Evolutionary conservation across 2,888 invertebrate genomes (phyloP).

Genomic region (Cabera pusaria): DNA sequence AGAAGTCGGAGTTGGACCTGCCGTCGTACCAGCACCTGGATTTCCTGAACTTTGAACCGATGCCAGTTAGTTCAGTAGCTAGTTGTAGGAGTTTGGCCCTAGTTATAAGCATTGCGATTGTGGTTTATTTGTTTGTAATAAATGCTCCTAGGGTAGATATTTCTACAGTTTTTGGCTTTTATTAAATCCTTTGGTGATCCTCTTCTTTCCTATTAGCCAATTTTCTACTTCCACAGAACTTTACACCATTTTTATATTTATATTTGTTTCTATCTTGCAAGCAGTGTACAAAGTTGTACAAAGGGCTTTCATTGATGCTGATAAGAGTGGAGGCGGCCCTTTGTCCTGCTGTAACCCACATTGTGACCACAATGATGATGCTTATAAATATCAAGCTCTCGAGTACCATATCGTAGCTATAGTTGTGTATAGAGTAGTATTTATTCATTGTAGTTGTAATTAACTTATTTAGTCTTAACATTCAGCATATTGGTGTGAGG

Average conservation of each 20-base stretch:
- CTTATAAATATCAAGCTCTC: conserved; percentile 50
- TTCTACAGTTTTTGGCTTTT: conserved; percentile 8
- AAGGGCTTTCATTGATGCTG: conserved; percentile 2
- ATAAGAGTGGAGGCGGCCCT: background rate
- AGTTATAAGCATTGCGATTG: conserved; percentile 53
- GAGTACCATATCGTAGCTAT: conserved; percentile 74
- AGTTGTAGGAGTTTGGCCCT: conserved; percentile 27
- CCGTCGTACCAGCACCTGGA: conserved; percentile 63
- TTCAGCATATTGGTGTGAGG: too few species aligned
- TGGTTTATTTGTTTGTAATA: conserved; percentile 24
- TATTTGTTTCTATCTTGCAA: too few species aligned
- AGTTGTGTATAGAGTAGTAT: conserved; percentile 61
- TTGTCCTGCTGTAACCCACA: conserved; percentile 18
- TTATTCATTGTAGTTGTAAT: conserved; percentile 25
- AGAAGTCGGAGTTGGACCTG: conserved; percentile 38
- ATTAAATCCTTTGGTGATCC: conserved; percentile 9
- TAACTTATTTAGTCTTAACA: too few species aligned
- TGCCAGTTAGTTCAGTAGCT: conserved; percentile 56
- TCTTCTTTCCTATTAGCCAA: conserved; percentile 5
- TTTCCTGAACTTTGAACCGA: conserved; percentile 65
- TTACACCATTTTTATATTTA: too few species aligned
- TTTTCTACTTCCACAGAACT: too few species aligned
- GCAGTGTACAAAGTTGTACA: background rate
- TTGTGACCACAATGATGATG: conserved; percentile 43
- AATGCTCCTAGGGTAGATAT: conserved; percentile 2